Base-by-base conservation (phyloP, 2,888 invertebrate genomes). In the Spialia ferax region DNA sequence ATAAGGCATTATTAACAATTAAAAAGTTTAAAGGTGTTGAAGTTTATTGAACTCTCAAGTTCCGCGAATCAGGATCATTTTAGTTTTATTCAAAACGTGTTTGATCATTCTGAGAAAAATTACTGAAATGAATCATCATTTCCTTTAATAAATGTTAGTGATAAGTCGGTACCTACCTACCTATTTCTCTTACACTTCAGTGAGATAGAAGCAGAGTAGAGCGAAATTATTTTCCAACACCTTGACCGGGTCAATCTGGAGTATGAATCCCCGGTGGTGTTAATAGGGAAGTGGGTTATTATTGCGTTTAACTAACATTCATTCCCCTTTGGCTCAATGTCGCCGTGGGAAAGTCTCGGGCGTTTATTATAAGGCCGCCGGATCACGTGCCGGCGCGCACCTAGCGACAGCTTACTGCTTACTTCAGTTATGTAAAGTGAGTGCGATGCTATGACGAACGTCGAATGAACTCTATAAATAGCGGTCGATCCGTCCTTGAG, bases 401-500 rank as follows among this genome's bases (percentile, higher is more conserved):
- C 83, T 86, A 86, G 86, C 78, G 78, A 78, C 81, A 82, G 77
- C 79, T 82, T n/a, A 78, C 81, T 82, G 77, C 79, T 82, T 81
- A 79, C 83, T 86, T 85, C 83, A 83, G 88, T 91, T 91, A 90
- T 90, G 90, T 90, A 91, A 91, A 91, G 85, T 84, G 83, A 85
- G 83, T 88, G 83, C 80, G 81, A 79, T 82, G 84, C 82, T 84
- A 85, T 89, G 89, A 87, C 87, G 89, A 88, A 86, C 83, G 84
- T 82, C 86, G 85, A 89, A 86, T 89, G 86, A 87, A 88, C 87
- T 87, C 87, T 93, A 92, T 91, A 89, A 92, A 93, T 93, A 92
- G 90, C 91, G 87, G 87, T 84, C 89, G 88, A 88, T 90, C 86
- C 87, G 93, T 92, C 93, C 93, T 93, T 93, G 93, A 91, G 93